These are phyloP conservation scores for Capra hircus DNA, from an alignment of 2,113 vertebrate genomes.

Conservation along the genomic window DNA sequence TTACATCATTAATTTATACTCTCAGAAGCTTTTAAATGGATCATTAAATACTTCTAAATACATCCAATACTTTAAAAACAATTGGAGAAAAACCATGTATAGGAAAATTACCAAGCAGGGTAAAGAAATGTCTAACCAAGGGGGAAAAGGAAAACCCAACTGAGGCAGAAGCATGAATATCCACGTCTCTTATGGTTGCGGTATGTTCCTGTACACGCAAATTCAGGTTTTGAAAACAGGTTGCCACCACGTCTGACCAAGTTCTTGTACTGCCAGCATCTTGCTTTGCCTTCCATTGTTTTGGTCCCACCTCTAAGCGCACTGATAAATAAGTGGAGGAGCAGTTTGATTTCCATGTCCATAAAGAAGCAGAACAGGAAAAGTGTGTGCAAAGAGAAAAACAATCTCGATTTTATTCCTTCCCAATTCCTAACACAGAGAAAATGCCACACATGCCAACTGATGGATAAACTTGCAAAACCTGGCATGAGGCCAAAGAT, in stretches of 20 bases:
- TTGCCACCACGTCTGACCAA: neutral
- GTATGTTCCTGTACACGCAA: neutral
- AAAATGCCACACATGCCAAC: neutral
- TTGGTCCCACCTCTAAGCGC: neutral
- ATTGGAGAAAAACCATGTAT: neutral
- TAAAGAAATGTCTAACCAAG: neutral
- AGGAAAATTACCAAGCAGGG: neutral
- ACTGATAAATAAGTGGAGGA: neutral
- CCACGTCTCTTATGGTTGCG: neutral
- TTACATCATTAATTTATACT: neutral
- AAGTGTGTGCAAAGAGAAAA: neutral
- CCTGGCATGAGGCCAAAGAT: neutral
- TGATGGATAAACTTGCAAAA: neutral
- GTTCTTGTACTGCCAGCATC: neutral
- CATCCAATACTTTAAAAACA: neutral
- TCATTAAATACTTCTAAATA: neutral
- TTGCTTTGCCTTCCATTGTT: neutral
- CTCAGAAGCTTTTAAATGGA: conserved; percentile 6
- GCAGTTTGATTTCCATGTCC: neutral
- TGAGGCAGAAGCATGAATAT: neutral
- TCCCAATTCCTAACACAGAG: neutral
- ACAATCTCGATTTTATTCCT: neutral
- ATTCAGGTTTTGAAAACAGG: neutral
- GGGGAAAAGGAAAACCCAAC: neutral
- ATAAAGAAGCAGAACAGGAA: neutral